Conservation (phyloP, 2,113 vertebrate species). For the Cephalopterus ornatus region DNA sequence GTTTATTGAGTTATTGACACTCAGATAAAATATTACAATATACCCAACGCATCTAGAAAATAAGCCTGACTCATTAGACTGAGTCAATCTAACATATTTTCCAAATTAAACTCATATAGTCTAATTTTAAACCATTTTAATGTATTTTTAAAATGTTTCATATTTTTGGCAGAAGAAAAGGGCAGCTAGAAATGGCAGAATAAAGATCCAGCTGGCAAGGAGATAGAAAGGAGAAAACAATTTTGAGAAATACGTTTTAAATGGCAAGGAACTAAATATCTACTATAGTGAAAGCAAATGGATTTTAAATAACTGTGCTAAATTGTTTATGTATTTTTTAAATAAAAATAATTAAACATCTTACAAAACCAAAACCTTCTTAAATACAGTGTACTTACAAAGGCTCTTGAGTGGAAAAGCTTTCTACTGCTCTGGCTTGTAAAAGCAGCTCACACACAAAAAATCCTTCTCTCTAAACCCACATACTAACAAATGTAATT, state of each 20-base stretch:
- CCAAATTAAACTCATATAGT: neutral
- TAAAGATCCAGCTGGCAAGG: conserved; percentile 35
- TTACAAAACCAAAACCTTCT: conserved; percentile 1
- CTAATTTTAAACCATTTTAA: conserved; percentile 34
- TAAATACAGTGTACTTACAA: neutral
- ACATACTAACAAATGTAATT: neutral
- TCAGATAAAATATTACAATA: neutral
- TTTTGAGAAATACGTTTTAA: conserved; percentile 12
- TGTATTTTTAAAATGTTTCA: neutral
- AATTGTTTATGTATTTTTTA: neutral
- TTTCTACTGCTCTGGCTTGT: conserved; percentile 23
- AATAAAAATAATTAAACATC: conserved; percentile 29
- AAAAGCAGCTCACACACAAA: neutral
- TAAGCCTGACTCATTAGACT: neutral
- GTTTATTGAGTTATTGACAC: neutral
- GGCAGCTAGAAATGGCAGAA: neutral
- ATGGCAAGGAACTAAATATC: neutral
- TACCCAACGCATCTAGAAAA: neutral
- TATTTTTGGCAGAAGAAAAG: conserved; percentile 9
- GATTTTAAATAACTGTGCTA: conserved; percentile 34
- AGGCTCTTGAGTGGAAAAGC: neutral
- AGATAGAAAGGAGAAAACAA: conserved; percentile 2
- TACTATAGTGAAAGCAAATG: conserved; percentile 13
- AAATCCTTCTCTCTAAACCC: conserved; percentile 1
- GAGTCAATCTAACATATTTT: neutral